phyloP scores from a whole-genome alignment of 2,888 invertebrate species.

The Drosophila subquinaria region DNA sequence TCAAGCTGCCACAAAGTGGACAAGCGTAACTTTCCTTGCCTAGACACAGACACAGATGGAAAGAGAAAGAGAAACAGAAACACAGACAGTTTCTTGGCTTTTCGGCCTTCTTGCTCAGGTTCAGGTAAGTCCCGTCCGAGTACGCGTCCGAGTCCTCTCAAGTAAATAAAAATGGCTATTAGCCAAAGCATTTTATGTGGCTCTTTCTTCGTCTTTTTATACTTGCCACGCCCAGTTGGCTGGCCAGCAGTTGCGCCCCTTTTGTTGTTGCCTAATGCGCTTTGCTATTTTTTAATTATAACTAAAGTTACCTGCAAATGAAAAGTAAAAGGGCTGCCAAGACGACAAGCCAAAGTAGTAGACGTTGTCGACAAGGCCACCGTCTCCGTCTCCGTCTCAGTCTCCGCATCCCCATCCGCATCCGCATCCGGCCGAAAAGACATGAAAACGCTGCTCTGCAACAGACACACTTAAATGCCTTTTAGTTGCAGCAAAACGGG shows the following conservation, averaged over 20 bases:
- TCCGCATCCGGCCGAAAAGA: conserved; percentile 49
- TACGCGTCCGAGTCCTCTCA: conserved; percentile 41
- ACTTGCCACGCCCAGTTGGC: conserved; percentile 51
- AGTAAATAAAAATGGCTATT: conserved; percentile 81
- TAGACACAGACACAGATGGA: not conserved
- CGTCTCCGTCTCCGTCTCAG: conserved; percentile 41
- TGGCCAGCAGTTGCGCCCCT: not conserved
- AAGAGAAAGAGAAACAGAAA: conserved; percentile 15
- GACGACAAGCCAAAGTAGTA: conserved; percentile 16
- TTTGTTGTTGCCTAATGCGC: conserved; percentile 78
- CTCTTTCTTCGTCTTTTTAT: conserved; percentile 51
- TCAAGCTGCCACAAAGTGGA: conserved; percentile 46
- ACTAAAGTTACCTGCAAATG: conserved; percentile 78
- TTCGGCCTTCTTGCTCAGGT: conserved; percentile 63
- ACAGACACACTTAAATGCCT: conserved; percentile 71
- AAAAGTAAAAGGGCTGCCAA: conserved; percentile 80
- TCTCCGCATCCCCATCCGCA: conserved; percentile 26
- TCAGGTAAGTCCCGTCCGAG: conserved; percentile 59
- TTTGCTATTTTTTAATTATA: conserved; percentile 82
- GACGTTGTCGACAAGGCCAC: conserved; percentile 54
- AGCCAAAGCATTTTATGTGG: conserved; percentile 79
- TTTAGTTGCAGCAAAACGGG: conserved; percentile 61
- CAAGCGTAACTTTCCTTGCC: conserved; percentile 56
- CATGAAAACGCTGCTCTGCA: conserved; percentile 54
- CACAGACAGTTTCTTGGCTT: conserved; percentile 74